These are phyloP conservation scores for Leucopsar rothschildi DNA, from an alignment of 2,113 vertebrate species.

Conservation along the genomic window DNA sequence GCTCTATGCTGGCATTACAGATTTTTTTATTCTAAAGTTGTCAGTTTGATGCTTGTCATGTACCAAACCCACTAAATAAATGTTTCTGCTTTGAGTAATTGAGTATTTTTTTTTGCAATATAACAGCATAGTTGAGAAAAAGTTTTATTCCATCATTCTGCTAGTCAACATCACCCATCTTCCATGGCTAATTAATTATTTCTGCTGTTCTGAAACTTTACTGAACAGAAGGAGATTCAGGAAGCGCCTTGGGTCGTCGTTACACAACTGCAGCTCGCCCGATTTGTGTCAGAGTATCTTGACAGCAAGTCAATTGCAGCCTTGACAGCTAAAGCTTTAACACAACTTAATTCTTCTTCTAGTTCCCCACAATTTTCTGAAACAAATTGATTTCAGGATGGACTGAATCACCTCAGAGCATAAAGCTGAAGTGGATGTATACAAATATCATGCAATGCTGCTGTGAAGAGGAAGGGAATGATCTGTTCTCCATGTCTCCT, in stretches of 20 bases:
- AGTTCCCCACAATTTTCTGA: neutral
- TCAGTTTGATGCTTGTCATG: slow-evolving; percentile 34
- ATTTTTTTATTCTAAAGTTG: neutral
- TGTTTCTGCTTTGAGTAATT: neutral
- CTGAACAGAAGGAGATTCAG: slow-evolving; percentile 16
- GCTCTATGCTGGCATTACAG: slow-evolving; percentile 51
- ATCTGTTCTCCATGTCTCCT: neutral
- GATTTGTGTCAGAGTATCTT: neutral
- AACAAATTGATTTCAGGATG: neutral
- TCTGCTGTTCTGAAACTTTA: neutral
- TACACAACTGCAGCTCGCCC: neutral
- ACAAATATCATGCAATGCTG: neutral
- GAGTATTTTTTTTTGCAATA: neutral
- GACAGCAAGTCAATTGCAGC: neutral
- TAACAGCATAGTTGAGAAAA: neutral
- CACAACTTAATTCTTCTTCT: neutral
- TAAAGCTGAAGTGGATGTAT: neutral
- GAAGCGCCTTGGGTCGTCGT: neutral
- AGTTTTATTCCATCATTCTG: neutral
- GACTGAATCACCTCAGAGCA: neutral
- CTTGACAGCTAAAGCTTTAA: neutral
- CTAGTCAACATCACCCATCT: neutral
- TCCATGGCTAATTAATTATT: slow-evolving; percentile 38
- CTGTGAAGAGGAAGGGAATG: neutral
- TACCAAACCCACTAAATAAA: slow-evolving; percentile 39